Evolutionary conservation across 2,888 invertebrate species (phyloP).

Genomic region (Philereme vetulata): DNA sequence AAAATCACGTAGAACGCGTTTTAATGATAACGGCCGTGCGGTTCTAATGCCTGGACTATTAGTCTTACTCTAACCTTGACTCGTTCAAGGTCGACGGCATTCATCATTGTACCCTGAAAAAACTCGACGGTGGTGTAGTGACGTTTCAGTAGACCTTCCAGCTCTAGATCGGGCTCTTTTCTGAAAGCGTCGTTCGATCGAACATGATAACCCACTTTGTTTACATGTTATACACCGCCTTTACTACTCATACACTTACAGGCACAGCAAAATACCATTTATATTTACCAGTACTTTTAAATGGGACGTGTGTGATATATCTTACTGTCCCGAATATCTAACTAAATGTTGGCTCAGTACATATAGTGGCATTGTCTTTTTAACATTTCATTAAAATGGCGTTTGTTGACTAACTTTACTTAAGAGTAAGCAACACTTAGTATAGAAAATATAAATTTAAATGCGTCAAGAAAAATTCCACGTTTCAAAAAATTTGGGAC

Average conservation of each 20-base stretch:
- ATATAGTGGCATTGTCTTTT: no score
- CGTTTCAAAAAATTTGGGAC: no score
- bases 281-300: conserved; percentile 5
- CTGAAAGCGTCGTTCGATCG: conserved; percentile 87
- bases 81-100: conserved; percentile 99
- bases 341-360: no score
- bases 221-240: conserved; percentile 16
- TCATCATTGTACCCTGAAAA: conserved; percentile 99
- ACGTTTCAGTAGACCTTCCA: conserved; percentile 99
- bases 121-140: conserved; percentile 99
- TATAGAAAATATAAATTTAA: no score
- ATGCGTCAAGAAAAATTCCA: no score
- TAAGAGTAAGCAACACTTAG: no score
- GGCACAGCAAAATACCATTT: conserved; percentile 7
- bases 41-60: conserved; percentile 81
- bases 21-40: conserved; percentile 83
- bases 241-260: conserved; percentile 7
- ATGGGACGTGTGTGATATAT: no score
- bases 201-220: conserved; percentile 60
- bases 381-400: no score
- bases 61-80: conserved; percentile 94
- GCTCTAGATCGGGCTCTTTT: conserved; percentile 99
- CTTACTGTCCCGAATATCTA: no score
- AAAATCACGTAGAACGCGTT: conserved; percentile 75
- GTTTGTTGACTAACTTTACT: no score